phyloP scores from a whole-genome alignment of 2,797 vertebrate genomes.

The Falco naumanni region DNA sequence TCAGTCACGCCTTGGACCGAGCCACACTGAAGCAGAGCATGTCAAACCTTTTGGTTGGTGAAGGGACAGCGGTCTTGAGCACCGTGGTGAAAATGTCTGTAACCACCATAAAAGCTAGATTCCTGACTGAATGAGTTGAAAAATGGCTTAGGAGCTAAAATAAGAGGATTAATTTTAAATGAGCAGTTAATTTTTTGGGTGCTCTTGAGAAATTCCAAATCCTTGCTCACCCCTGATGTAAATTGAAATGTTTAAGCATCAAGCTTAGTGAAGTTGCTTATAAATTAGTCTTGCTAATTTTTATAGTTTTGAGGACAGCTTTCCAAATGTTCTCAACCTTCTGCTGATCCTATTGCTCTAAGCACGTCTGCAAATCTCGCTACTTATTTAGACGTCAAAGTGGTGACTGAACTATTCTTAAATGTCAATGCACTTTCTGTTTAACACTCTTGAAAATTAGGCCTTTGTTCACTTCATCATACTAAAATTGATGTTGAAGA shows the following conservation, averaged over 20 bases:
- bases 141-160: not conserved
- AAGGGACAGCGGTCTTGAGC: not conserved
- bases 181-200: not conserved
- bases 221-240: not conserved
- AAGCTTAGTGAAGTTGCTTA: not conserved
- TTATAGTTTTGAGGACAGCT: not conserved
- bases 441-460: conserved; percentile 10
- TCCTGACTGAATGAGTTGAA: not conserved
- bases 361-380: not conserved
- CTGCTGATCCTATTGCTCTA: conserved; percentile 44
- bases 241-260: not conserved
- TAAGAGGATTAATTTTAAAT: not conserved
- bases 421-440: conserved; percentile 37
- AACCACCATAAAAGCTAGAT: not conserved
- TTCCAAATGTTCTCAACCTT: conserved; percentile 60
- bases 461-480: not conserved
- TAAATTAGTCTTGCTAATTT: conserved; percentile 62
- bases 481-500: not conserved
- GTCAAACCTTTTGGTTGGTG: not conserved
- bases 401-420: conserved; percentile 44
- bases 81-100: rapidly evolving
- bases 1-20: not conserved
- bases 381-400: conserved; percentile 54
- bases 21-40: rapidly evolving
- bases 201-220: not conserved